Percentiles rank a stretch among this genome's conserved stretches.
These are phyloP conservation scores for Ascaphus truei DNA, from an alignment of 2,113 vertebrate species.

Conservation along the genomic window DNA sequence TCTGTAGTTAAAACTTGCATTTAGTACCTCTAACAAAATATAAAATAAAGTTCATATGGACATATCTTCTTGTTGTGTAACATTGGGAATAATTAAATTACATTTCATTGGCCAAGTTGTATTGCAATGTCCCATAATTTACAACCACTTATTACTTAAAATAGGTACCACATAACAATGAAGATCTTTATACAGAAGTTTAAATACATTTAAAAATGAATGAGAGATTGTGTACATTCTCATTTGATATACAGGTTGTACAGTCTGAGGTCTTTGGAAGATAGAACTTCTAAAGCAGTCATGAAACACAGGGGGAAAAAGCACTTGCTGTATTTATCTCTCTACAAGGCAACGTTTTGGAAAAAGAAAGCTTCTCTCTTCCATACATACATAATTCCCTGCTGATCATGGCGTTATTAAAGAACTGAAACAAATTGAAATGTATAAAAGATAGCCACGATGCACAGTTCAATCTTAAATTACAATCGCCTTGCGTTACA, in stretches of 20 bases:
- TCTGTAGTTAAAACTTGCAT: constrained; percentile 70
- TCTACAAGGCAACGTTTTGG: constrained; percentile 69
- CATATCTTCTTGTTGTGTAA: constrained; percentile 67
- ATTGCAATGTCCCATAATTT: constrained; percentile 90
- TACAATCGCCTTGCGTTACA: background rate
- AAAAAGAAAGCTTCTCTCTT: background rate
- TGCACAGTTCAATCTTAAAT: constrained; percentile 56
- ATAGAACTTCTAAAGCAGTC: constrained; percentile 62
- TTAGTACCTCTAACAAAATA: constrained; percentile 93
- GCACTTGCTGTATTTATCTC: constrained; percentile 63
- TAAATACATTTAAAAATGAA: constrained; percentile 64
- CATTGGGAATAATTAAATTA: constrained; percentile 73
- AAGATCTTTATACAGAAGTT: constrained; percentile 60
- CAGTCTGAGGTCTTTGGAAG: constrained; percentile 63
- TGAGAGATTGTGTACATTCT: constrained; percentile 68
- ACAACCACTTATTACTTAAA: constrained; percentile 73
- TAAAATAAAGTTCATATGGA: no score
- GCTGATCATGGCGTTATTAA: constrained; percentile 66
- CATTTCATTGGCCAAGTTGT: constrained; percentile 85
- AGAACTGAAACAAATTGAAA: constrained; percentile 63
- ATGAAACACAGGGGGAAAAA: constrained; percentile 61
- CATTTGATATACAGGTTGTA: constrained; percentile 52
- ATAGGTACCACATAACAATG: constrained; percentile 76
- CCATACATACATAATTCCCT: constrained; percentile 41
- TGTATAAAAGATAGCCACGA: constrained; percentile 48